Evolutionary conservation across 1,140 invertebrate genomes (phyloP).

Genomic region (Carcinoscorpius rotundicauda): DNA sequence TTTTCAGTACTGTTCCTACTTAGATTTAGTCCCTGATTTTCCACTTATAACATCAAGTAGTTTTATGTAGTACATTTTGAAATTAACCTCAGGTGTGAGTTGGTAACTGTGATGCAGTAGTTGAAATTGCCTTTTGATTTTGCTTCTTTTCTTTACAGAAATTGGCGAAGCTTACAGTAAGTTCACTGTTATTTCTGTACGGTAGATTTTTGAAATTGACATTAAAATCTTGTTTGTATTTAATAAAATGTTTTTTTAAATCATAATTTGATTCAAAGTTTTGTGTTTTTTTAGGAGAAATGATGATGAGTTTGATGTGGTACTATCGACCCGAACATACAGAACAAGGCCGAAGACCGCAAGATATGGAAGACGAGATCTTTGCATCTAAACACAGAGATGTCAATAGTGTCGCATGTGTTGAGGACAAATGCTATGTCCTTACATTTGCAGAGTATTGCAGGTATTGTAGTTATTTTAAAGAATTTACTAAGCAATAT

Average conservation of each 20-base stretch:
- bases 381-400: conserved; percentile 90
- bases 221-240: conserved; percentile 6
- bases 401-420: conserved; percentile 89
- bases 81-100: too few species aligned
- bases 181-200: neutral
- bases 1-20: too few species aligned
- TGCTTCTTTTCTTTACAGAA: too few species aligned
- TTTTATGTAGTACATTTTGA: too few species aligned
- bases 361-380: conserved; percentile 75
- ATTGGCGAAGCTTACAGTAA: too few species aligned
- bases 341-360: conserved; percentile 61
- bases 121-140: too few species aligned
- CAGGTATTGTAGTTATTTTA: conserved; percentile 46
- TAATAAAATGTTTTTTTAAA: conserved; percentile 1
- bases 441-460: conserved; percentile 94
- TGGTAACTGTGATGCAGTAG: too few species aligned
- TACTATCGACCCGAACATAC: conserved; percentile 96
- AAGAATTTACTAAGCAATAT: neutral
- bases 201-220: conserved; percentile 12
- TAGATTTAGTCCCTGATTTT: too few species aligned
- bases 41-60: too few species aligned
- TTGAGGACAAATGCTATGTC: conserved; percentile 96
- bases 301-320: conserved; percentile 94
- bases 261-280: conserved; percentile 3
- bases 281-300: conserved; percentile 54